Evolutionary conservation across 2,797 vertebrate species (phyloP), one percentile per base, ranked within the genome.

Genomic region (Harpagifer antarcticus): DNA sequence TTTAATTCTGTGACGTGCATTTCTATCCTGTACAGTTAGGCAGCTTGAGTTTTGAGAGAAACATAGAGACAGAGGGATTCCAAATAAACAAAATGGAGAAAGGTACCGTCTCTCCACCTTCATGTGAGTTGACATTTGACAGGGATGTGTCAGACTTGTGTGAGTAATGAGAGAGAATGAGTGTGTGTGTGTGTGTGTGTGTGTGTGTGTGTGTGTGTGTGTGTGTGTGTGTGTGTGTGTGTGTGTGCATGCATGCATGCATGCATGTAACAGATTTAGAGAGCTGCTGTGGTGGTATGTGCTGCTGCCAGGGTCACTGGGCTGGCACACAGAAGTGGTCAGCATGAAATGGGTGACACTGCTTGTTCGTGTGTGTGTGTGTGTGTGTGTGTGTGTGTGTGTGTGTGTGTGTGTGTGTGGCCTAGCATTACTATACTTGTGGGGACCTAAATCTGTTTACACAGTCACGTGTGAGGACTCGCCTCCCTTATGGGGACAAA

Each of bases 91-190:
- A 57, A 83, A 19, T 55, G 68, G 59, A 75, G 64, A 81, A 81
- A 81, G 83, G 80, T 78, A 74, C 68, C 76, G 68, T 78, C 81
- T 81, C 79, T 76, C 79, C 82, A 88, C 88, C 84, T 84, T 88
- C 88, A 91, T 87, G 75, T 85, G 84, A 87, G 78, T 9, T 90
- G 89, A 83, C 86, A 86, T 90, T 85, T 91, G 86, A 91, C 90
- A 87, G 78, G 69, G 82, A 86, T 90, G 87, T 91, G 90, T 89
- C 88, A 92, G 87, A 86, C 84, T 53, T 84, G 69, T 84, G 78
- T 91, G 88, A 91, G 86, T 91, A 87, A 91, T 92, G 80, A 84
- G 81, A 89, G 77, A 65, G 83, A 89, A 91, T 76, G 86, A 83
- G 40, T 84, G 20, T 65, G 72, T 79, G 62, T 76, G 68, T 71